phyloP scores from a whole-genome alignment of 2,797 vertebrate genomes.

The Amniataba percoides region DNA sequence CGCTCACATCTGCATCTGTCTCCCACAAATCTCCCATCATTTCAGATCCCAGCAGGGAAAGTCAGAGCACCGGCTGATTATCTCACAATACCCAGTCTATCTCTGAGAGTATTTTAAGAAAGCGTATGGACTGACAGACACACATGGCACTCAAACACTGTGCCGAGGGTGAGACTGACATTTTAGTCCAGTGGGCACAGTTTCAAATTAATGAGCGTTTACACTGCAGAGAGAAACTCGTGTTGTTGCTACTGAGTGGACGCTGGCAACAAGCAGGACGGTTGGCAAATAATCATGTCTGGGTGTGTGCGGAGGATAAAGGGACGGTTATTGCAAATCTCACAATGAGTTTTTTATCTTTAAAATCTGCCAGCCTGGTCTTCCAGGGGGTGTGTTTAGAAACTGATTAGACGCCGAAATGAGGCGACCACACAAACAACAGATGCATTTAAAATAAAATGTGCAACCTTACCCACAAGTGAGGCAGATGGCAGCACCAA shows the following conservation, averaged over 20 bases:
- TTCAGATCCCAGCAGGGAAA: slow-evolving; percentile 22
- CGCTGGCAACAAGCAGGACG: slow-evolving; percentile 28
- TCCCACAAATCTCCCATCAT: slow-evolving; percentile 21
- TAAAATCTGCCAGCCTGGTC: slow-evolving; percentile 28
- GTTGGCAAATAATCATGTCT: slow-evolving; percentile 60
- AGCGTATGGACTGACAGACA: slow-evolving; percentile 30
- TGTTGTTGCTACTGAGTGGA: background rate
- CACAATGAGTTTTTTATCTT: slow-evolving; percentile 44
- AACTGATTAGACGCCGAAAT: slow-evolving; percentile 23
- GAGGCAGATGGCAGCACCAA: slow-evolving; percentile 29
- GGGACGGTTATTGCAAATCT: slow-evolving; percentile 46
- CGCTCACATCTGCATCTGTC: slow-evolving; percentile 29
- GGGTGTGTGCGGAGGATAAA: slow-evolving; percentile 63
- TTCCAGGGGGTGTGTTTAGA: slow-evolving; percentile 40
- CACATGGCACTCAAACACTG: slow-evolving; percentile 33
- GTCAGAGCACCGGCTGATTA: slow-evolving; percentile 1
- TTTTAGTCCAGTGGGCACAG: slow-evolving; percentile 36
- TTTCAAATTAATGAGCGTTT: slow-evolving; percentile 25
- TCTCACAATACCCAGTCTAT: slow-evolving; percentile 16
- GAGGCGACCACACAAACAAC: slow-evolving; percentile 19
- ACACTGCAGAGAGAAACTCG: slow-evolving; percentile 1
- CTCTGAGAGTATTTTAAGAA: slow-evolving; percentile 35
- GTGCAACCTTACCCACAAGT: slow-evolving; percentile 23
- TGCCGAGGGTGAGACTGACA: slow-evolving; percentile 30
- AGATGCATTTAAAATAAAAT: slow-evolving; percentile 32